phyloP scores from a whole-genome alignment of 2,797 vertebrate species.

The Phoebastria nigripes region DNA sequence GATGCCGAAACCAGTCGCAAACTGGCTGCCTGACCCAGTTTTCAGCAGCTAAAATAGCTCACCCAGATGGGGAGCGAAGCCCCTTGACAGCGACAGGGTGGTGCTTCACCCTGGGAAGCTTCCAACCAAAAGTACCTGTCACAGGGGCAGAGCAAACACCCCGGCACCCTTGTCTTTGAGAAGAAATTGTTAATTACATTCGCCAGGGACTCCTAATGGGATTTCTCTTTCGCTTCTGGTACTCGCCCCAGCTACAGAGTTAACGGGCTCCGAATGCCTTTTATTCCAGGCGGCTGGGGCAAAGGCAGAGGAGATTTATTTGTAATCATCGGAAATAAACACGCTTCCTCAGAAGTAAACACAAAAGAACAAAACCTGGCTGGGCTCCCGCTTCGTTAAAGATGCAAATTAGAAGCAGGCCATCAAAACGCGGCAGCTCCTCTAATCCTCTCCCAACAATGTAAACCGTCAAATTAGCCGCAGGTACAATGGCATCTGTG shows the following conservation, averaged over 20 bases:
- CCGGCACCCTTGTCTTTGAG: background rate
- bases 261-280: slow-evolving; percentile 37
- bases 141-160: background rate
- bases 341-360: slow-evolving; percentile 73
- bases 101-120: background rate
- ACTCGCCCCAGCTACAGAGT: background rate
- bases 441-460: slow-evolving; percentile 72
- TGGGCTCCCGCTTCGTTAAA: slow-evolving; percentile 70
- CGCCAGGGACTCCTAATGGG: slow-evolving; percentile 47
- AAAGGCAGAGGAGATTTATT: slow-evolving; percentile 76
- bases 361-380: slow-evolving; percentile 77
- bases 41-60: background rate
- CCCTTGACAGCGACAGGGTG: rapidly evolving
- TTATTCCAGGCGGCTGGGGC: slow-evolving; percentile 44
- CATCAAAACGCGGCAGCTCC: slow-evolving; percentile 37
- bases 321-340: slow-evolving; percentile 77
- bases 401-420: slow-evolving; percentile 74
- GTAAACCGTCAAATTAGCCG: slow-evolving; percentile 56
- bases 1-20: background rate
- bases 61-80: rapidly evolving
- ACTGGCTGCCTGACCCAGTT: slow-evolving; percentile 9
- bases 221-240: slow-evolving; percentile 47
- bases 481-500: slow-evolving; percentile 44
- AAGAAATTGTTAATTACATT: slow-evolving; percentile 58
- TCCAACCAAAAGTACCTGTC: background rate